Conservation (phyloP, 2,113 vertebrate genomes). For the Amblyopsis rosae region DNA sequence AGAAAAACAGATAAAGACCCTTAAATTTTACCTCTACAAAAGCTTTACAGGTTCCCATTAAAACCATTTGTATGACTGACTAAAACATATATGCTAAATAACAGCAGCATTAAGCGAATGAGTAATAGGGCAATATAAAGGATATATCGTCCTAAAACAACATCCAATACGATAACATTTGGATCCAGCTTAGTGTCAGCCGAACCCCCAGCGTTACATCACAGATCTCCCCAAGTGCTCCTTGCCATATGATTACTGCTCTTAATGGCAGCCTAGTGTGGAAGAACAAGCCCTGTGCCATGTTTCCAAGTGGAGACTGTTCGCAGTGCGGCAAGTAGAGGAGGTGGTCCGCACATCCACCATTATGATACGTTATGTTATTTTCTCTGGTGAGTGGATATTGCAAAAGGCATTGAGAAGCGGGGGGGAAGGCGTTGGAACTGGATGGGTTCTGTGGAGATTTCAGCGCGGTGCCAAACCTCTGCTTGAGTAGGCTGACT, state of each 20-base stretch:
- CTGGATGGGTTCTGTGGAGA: constrained; percentile 38
- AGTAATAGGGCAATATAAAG: constrained; percentile 40
- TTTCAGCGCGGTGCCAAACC: constrained; percentile 41
- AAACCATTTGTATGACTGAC: constrained; percentile 22
- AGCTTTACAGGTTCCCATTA: constrained; percentile 24
- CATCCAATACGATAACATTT: constrained; percentile 37
- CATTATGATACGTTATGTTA: constrained; percentile 59
- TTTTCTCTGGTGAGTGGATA: constrained; percentile 58
- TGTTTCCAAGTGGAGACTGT: constrained; percentile 52
- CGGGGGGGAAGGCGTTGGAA: constrained; percentile 26
- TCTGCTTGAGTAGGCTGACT: constrained; percentile 45
- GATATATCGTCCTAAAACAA: constrained; percentile 47
- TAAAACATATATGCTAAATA: constrained; percentile 29
- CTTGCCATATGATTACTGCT: constrained; percentile 37
- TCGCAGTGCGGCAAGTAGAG: constrained; percentile 31
- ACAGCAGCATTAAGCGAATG: constrained; percentile 28
- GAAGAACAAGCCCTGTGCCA: constrained; percentile 57
- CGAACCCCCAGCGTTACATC: constrained; percentile 56
- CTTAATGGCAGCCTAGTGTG: constrained; percentile 42
- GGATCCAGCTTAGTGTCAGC: constrained; percentile 53
- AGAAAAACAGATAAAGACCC: constrained; percentile 27
- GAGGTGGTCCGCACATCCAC: constrained; percentile 30
- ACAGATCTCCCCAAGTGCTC: constrained; percentile 40
- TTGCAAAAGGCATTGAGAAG: constrained; percentile 49
- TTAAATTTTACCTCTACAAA: constrained; percentile 11